Evolutionary conservation across 2,888 invertebrate species (phyloP).

Genomic region (Drosophila buzzatii): DNA sequence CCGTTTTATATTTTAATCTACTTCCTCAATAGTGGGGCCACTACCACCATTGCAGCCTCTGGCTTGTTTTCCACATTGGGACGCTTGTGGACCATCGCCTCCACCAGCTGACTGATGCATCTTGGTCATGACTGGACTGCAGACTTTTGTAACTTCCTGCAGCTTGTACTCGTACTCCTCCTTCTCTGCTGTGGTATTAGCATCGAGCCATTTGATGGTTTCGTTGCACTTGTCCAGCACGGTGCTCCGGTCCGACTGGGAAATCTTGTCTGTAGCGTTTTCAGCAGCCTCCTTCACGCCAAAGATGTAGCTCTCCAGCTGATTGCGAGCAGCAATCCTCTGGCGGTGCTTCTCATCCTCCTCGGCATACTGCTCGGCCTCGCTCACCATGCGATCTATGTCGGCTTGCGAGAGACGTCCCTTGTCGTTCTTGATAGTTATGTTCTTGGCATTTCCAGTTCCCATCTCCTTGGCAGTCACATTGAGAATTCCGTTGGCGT

Average conservation of each 20-base stretch:
- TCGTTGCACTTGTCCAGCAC: conserved; percentile 87
- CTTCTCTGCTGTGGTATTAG: conserved; percentile 91
- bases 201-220: conserved; percentile 90
- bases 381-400: conserved; percentile 91
- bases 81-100: conserved; percentile 38
- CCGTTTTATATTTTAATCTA: neutral
- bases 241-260: conserved; percentile 36
- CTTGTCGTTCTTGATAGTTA: conserved; percentile 93
- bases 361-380: conserved; percentile 90
- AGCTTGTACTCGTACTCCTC: conserved; percentile 91
- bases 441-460: conserved; percentile 90
- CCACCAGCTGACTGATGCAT: conserved; percentile 68
- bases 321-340: conserved; percentile 89
- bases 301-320: conserved; percentile 89
- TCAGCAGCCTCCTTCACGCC: conserved; percentile 89
- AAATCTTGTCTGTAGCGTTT: conserved; percentile 87
- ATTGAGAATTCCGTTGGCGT: conserved; percentile 97
- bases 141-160: conserved; percentile 60
- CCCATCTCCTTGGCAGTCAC: conserved; percentile 91
- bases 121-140: conserved; percentile 47
- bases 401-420: conserved; percentile 92
- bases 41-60: neutral
- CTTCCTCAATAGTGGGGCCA: conserved; percentile 5
- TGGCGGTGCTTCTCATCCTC: conserved; percentile 91
- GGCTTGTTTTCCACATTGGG: conserved; percentile 6